These are phyloP conservation scores for Gadus chalcogrammus DNA, from an alignment of 2,113 vertebrate genomes.

Conservation along the genomic window DNA sequence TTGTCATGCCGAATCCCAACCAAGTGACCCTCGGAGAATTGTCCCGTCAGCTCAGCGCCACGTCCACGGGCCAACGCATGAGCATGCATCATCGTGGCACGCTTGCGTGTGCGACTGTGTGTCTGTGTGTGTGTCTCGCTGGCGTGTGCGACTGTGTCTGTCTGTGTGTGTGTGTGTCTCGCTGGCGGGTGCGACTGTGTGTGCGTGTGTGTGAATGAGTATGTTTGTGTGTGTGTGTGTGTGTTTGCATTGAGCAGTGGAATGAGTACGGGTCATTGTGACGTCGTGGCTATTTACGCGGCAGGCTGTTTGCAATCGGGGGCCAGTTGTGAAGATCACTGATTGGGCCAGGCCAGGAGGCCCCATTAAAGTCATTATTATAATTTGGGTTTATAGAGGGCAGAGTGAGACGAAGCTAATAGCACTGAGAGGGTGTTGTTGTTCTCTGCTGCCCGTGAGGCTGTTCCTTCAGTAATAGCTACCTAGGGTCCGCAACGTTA, in stretches of 20 bases:
- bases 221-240: constrained; percentile 12
- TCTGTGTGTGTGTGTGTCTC: background rate
- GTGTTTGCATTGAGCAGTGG: constrained; percentile 12
- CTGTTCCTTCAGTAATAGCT: constrained; percentile 41
- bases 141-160: constrained; percentile 5
- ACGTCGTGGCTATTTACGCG: constrained; percentile 37
- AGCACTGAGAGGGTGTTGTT: constrained; percentile 32
- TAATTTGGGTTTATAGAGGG: constrained; percentile 59
- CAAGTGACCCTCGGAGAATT: constrained; percentile 19
- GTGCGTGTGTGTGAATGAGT: background rate
- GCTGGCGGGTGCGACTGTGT: background rate
- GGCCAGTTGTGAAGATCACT: constrained; percentile 62
- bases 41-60: constrained; percentile 21
- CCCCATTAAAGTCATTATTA: constrained; percentile 67
- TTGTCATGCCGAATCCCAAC: constrained; percentile 35
- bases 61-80: constrained; percentile 17
- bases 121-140: background rate
- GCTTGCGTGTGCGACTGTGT: constrained; percentile 11
- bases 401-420: background rate
- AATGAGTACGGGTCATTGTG: constrained; percentile 32
- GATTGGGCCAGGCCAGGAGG: constrained; percentile 61
- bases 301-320: constrained; percentile 68
- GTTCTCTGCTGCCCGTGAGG: constrained; percentile 34
- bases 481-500: constrained; percentile 32
- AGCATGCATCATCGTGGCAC: constrained; percentile 14